Evolutionary conservation across 2,113 vertebrate species (phyloP), one percentile per base, ranked within the genome.

Genomic region (Cynocephalus volans): DNA sequence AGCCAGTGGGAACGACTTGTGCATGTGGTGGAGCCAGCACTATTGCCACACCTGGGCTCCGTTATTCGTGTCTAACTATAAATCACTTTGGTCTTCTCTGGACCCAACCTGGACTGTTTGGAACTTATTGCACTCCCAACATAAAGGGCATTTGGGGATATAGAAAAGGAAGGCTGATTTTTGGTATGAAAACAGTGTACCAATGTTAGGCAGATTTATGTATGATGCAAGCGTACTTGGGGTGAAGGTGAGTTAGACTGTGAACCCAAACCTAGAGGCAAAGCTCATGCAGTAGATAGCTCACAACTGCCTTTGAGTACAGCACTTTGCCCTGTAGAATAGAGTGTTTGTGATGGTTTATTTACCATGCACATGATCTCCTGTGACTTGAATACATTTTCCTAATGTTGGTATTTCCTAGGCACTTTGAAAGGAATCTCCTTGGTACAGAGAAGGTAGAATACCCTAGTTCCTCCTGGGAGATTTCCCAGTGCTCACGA

Each of bases 21-120:
- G 50, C 8, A 0, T 56, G 2, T 12, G n/a, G 3, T 41, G 17
- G 28, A 21, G 19, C 10, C 18, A 6, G 23, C 11, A 12, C 8
- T 75, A 33, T 69, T 8, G 8, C 23, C 90, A 69, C 13, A 24
- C 17, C 54, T 28, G 54, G 52, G 10, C 26, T 54, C 14, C 41
- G 5, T 10, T 1, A 6, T 67, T 19, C 62, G 58, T 56, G 41
- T 28, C 73, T 50, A 6, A 7, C 8, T 45, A 41, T 18, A 72
- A 58, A 28, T 54, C 79, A n/a, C 79, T n/a, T n/a, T 80, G 11
- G 45, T 84, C 62, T 83, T 48, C 48, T 19, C 18, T 58, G 54
- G 56, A 73, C 48, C 13, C 80, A 41, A 8, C 14, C 28, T 24
- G 12, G 36, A 48, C 45, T 50, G 56, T 11, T 50, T 90, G 18